Evolutionary conservation across 2,888 invertebrate species (phyloP).

Genomic region (Cybosia mesomella): DNA sequence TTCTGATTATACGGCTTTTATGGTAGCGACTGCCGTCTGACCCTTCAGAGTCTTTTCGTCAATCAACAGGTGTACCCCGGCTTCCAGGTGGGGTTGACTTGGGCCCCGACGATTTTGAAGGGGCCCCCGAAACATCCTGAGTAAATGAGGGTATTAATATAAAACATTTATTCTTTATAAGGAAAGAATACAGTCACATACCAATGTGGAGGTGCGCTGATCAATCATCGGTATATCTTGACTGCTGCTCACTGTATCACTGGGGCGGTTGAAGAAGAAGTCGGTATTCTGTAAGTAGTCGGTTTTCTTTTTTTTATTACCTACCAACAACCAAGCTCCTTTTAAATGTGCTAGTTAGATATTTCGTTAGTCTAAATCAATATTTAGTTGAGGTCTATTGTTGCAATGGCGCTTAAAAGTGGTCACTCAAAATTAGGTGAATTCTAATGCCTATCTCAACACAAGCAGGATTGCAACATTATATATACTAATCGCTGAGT

Average conservation of each 20-base stretch:
- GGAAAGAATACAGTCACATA: conserved; percentile 73
- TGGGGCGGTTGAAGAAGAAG: conserved; percentile 77
- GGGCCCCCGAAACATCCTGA: neutral
- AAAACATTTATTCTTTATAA: conserved; percentile 28
- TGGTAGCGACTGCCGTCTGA: too few relatives aligned
- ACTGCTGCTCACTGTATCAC: conserved; percentile 89
- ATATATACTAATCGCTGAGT: too few relatives aligned
- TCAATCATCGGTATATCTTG: conserved; percentile 86
- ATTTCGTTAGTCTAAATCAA: too few relatives aligned
- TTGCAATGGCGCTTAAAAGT: too few relatives aligned
- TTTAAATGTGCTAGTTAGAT: neutral
- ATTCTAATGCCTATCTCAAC: too few relatives aligned
- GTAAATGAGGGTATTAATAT: neutral
- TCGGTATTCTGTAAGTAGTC: conserved; percentile 86
- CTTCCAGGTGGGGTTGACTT: neutral
- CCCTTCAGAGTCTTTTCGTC: too few relatives aligned
- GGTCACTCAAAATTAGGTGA: too few relatives aligned
- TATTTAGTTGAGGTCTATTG: too few relatives aligned
- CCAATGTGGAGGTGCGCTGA: conserved; percentile 88
- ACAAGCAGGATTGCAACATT: too few relatives aligned
- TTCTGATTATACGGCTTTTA: too few relatives aligned
- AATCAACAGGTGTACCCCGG: neutral
- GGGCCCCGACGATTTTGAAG: neutral
- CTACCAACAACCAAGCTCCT: neutral
- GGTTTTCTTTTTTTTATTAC: neutral